Percentiles rank a stretch among this genome's conserved stretches.
These are phyloP conservation scores for Alligator sinensis DNA, from an alignment of 2,113 vertebrate genomes.

Conservation along the genomic window DNA sequence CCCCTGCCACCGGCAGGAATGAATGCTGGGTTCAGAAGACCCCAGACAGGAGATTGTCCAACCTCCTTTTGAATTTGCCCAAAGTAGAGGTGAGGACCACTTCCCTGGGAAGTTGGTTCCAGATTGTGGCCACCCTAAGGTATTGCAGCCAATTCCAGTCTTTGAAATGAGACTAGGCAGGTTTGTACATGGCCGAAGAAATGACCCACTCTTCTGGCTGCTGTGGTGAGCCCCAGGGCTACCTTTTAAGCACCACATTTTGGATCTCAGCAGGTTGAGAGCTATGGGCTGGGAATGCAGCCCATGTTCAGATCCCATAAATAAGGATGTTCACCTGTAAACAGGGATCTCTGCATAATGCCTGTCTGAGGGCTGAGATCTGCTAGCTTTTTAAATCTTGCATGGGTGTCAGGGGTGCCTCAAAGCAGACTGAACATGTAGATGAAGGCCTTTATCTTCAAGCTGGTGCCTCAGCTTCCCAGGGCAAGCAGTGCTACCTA, in stretches of 20 bases:
- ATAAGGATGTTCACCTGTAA: not conserved
- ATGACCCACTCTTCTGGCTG: not conserved
- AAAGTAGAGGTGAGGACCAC: not conserved
- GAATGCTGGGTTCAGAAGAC: constrained; percentile 22
- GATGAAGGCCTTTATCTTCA: no score
- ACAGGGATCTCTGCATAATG: not conserved
- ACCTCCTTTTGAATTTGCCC: no score
- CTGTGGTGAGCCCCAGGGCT: no score
- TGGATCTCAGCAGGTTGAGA: not conserved
- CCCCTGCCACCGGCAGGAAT: no score
- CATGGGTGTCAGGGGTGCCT: no score
- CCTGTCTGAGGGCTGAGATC: not conserved
- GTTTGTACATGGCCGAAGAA: not conserved
- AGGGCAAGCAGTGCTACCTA: not conserved
- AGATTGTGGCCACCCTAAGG: no score
- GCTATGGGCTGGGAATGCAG: not conserved
- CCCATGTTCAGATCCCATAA: not conserved
- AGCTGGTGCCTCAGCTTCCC: not conserved
- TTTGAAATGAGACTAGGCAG: not conserved
- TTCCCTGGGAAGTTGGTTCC: not conserved
- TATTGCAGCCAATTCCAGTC: no score
- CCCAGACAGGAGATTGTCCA: not conserved
- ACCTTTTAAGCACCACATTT: no score
- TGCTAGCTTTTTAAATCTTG: not conserved
- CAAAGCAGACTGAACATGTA: no score